Percentiles rank a stretch among this genome's conserved stretches.
phyloP scores from a whole-genome alignment of 2,113 vertebrate genomes.

The Diglossa brunneiventris region DNA sequence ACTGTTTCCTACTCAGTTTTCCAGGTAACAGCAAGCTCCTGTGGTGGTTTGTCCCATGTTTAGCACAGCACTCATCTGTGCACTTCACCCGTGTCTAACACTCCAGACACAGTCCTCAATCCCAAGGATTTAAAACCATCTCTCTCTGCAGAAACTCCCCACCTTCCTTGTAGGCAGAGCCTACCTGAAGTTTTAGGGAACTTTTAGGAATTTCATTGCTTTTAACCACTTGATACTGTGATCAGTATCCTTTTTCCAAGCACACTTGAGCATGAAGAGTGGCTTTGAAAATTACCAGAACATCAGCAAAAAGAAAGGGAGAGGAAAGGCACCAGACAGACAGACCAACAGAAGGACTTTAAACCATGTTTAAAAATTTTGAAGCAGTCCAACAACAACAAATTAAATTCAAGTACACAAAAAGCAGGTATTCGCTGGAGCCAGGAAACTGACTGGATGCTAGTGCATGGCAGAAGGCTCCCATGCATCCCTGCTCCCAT shows the following conservation, averaged over 20 bases:
- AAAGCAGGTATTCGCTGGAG: neutral
- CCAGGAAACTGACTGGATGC: neutral
- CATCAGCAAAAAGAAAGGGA: neutral
- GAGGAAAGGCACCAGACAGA: neutral
- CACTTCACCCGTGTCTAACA: neutral
- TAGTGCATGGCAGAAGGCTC: neutral
- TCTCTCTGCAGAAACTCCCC: neutral
- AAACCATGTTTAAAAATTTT: neutral
- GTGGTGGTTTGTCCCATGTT: neutral
- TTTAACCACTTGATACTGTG: neutral
- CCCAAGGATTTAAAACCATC: neutral
- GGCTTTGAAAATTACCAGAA: neutral
- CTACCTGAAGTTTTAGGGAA: neutral
- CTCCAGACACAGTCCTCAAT: neutral
- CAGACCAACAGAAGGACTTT: neutral
- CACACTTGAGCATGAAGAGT: accelerated
- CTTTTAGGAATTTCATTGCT: neutral
- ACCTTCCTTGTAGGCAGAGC: neutral
- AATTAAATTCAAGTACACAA: neutral
- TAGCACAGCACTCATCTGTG: neutral
- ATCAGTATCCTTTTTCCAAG: neutral
- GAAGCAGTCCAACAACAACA: neutral
- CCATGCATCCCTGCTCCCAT: neutral
- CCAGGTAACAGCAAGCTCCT: neutral
- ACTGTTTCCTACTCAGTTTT: neutral